Base-by-base conservation (phyloP, 1,140 invertebrate genomes). In the Formica exsecta region DNA sequence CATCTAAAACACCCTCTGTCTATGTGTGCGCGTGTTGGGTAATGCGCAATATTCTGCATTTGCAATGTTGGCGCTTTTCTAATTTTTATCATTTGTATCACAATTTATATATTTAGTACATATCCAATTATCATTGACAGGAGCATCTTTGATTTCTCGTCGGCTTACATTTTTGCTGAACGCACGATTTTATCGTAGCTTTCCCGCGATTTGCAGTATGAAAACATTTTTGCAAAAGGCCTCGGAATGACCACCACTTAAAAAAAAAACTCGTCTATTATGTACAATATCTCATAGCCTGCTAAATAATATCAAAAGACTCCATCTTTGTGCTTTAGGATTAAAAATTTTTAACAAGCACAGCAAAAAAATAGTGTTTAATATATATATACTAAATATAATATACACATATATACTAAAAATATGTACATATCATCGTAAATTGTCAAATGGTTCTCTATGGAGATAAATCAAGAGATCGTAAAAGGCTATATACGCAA, bases 31-130 rank as follows among this genome's bases (percentile, higher is more conserved):
- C 16, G 5, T 51, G 11, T 51, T 51, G 16, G 4, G 16, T 51
- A 19, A 89, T 59, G 84, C 86, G 54, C 79, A 76, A 88, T 64
- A 51, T 76, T 84, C 70, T 76, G 87, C 87, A 62, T 57, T 87
- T 73, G 79, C 57, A 77, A 59, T 51, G 57, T 77, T 44, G 76
- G 48, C 38, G 41, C 38, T 61, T 87, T 84, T 59, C 29, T 22
- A 61, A 19, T 32, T 32, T n/a, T 48, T 38, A 9, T 19, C 59
- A 57, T 11, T 44, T 36, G 25, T 76, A 76, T 76, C 57, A 76
- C 74, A 76, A 76, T 25, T 25, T 51, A 51, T 65, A 13, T 44
- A 61, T 44, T 16, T 57, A 61, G 6, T 75, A 48, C 41, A n/a
- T 44, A 51, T 65, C 41, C 59, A 48, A 65, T 77, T 48, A 65